A percentile compares a stretch with the other conserved stretches of the same genome.
Evolutionary conservation across 1,140 invertebrate species (phyloP).

Genomic region (Heliconius melpomene): DNA sequence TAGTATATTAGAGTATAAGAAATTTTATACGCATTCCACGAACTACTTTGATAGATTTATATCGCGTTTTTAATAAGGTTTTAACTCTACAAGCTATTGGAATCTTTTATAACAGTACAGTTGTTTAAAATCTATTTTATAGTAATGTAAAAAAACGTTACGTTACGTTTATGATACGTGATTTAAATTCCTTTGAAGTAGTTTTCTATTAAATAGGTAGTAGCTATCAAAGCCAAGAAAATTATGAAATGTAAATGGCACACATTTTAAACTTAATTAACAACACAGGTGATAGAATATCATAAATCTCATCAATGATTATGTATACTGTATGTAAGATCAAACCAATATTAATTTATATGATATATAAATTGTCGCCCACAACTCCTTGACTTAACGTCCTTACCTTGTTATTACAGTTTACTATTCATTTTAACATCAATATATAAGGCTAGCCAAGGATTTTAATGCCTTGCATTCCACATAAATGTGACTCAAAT

Average conservation of each 20-base stretch:
- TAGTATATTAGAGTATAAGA: background rate
- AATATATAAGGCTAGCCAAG: too few species aligned
- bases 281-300: too few species aligned
- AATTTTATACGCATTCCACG: too few species aligned
- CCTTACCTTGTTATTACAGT: too few species aligned
- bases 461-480: too few species aligned
- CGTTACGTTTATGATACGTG: background rate
- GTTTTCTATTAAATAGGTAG: background rate
- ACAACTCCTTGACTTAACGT: background rate
- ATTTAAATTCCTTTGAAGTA: background rate
- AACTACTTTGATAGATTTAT: background rate
- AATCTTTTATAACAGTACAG: background rate
- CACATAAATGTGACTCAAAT: too few species aligned
- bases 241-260: background rate
- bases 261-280: too few species aligned
- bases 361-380: background rate
- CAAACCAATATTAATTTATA: background rate
- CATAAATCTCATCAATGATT: background rate
- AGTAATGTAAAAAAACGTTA: background rate
- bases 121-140: background rate
- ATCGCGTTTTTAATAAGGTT: background rate
- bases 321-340: background rate
- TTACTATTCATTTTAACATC: too few species aligned
- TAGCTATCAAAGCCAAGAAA: background rate
- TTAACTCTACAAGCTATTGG: too few species aligned